A percentile compares a stretch with the other conserved stretches of the same genome.
Evolutionary conservation across 2,888 invertebrate species (phyloP).

Genomic region (Iselma pallidipennis): DNA sequence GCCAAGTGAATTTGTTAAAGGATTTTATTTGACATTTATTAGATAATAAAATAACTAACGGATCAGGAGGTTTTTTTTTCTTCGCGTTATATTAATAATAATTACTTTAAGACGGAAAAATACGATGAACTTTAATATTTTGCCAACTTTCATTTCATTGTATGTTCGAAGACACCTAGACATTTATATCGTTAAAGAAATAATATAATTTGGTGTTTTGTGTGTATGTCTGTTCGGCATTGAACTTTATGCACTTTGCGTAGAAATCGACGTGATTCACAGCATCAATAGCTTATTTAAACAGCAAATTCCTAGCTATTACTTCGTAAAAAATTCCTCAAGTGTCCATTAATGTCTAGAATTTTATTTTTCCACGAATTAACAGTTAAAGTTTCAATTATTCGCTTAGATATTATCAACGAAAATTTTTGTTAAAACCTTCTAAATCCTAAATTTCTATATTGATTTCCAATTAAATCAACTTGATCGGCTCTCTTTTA

Average conservation of each 20-base stretch:
- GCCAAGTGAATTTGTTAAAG: not conserved
- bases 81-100: no score
- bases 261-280: constrained; percentile 5
- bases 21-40: constrained; percentile 11
- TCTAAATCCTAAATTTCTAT: not conserved
- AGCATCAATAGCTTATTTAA: constrained; percentile 2
- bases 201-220: not conserved
- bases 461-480: not conserved
- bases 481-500: not conserved
- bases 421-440: not conserved
- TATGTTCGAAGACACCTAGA: no score
- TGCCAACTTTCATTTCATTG: not conserved
- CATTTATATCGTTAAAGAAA: no score
- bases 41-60: constrained; percentile 23
- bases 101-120: not conserved
- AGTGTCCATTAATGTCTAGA: not conserved
- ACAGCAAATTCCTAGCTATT: not conserved
- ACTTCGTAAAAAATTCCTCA: not conserved
- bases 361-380: not conserved
- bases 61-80: constrained; percentile 16
- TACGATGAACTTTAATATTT: not conserved
- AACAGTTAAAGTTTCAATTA: not conserved
- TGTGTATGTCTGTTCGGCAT: not conserved
- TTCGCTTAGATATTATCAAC: not conserved
- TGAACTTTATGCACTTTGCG: constrained; percentile 6